A percentile compares a stretch with the other conserved stretches of the same genome.
Evolutionary conservation across 2,113 vertebrate genomes (phyloP).

Genomic region (human): GRCh38 chr3:141080001-141080500

Average conservation of each 20-base stretch:
- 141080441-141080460: not conserved
- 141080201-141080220: not conserved
- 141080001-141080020: not conserved
- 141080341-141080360: not conserved
- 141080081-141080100: not conserved
- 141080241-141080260: not conserved
- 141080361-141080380: not conserved
- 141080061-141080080: not conserved
- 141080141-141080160: not conserved
- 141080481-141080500: not conserved
- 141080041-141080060: not conserved
- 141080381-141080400: not conserved
- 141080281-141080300: not conserved
- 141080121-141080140: not conserved
- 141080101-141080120: not conserved
- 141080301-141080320: not conserved
- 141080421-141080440: not conserved
- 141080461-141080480: not conserved
- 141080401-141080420: too few relatives aligned
- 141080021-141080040: not conserved
- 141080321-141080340: not conserved
- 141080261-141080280: not conserved
- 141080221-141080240: not conserved
- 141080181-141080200: not conserved
- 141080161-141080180: not conserved